Percentiles rank a stretch among this genome's conserved stretches.
Conservation (phyloP, 1,140 invertebrate species). For the Nasonia vitripennis region DNA sequence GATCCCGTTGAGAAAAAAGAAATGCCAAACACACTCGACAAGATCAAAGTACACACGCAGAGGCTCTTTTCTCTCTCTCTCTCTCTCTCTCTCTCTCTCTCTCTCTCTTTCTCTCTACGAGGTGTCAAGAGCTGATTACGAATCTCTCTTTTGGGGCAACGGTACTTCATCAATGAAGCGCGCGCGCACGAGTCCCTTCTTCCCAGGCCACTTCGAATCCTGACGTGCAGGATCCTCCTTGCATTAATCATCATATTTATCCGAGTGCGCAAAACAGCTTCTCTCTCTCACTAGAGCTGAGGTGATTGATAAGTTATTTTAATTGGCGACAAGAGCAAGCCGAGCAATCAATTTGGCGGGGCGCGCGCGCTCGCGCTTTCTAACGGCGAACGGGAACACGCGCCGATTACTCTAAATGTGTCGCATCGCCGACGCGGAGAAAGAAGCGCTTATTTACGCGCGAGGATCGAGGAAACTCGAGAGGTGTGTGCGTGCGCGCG, state of each 20-base stretch:
- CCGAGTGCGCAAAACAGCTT: not conserved
- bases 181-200: too few relatives aligned
- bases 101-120: not conserved
- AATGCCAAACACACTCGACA: too few relatives aligned
- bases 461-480: too few relatives aligned
- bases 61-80: not conserved
- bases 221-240: not conserved
- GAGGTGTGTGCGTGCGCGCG: too few relatives aligned
- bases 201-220: not conserved
- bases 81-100: too few relatives aligned
- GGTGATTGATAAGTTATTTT: conserved; percentile 46
- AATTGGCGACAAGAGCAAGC: conserved; percentile 33
- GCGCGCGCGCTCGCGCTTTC: conserved; percentile 27
- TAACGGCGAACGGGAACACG: conserved; percentile 35
- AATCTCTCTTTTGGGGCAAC: too few relatives aligned
- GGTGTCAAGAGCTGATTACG: too few relatives aligned
- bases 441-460: conserved; percentile 31
- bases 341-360: conserved; percentile 27
- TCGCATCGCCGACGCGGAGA: conserved; percentile 41
- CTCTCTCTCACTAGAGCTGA: not conserved
- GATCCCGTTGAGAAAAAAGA: too few relatives aligned
- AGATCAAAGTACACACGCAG: not conserved
- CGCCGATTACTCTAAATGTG: conserved; percentile 49
- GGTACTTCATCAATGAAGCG: too few relatives aligned
- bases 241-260: conserved; percentile 10